A percentile compares a stretch with the other conserved stretches of the same genome.
phyloP scores from a whole-genome alignment of 2,888 invertebrate genomes.

The Eubasilissa splendida region DNA sequence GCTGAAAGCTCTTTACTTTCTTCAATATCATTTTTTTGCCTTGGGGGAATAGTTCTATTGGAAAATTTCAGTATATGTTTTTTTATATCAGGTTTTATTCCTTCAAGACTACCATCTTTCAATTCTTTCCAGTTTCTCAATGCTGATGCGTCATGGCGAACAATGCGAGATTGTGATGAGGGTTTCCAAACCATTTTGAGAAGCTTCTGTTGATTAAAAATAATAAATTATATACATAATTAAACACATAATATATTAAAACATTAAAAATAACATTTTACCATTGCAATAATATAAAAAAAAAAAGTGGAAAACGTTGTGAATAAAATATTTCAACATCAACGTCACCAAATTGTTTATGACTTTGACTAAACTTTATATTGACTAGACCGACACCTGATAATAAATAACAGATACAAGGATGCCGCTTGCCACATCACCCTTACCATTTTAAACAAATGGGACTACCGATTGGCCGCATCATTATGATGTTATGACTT shows the following conservation, averaged over 20 bases:
- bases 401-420: too few relatives aligned
- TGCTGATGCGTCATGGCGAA: conserved; percentile 78
- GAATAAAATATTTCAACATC: too few relatives aligned
- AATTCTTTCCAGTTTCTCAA: conserved; percentile 81
- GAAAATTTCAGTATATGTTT: conserved; percentile 80
- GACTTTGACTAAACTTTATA: too few relatives aligned
- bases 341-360: too few relatives aligned
- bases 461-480: too few relatives aligned
- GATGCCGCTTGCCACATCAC: too few relatives aligned
- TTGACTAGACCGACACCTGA: too few relatives aligned
- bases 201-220: conserved; percentile 72
- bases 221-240: background rate
- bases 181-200: conserved; percentile 79
- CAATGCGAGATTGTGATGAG: conserved; percentile 71
- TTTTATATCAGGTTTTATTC: conserved; percentile 66
- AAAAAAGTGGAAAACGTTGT: too few relatives aligned
- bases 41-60: conserved; percentile 71
- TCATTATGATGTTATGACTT: too few relatives aligned
- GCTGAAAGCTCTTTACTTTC: conserved; percentile 61
- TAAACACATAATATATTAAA: background rate
- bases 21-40: conserved; percentile 63
- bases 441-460: too few relatives aligned
- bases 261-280: too few relatives aligned
- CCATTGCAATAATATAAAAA: too few relatives aligned
- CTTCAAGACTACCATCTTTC: conserved; percentile 71